Evolutionary conservation across 2,888 invertebrate genomes (phyloP), one percentile per base, ranked within the genome.

Genomic region (Euplagia quadripunctaria): DNA sequence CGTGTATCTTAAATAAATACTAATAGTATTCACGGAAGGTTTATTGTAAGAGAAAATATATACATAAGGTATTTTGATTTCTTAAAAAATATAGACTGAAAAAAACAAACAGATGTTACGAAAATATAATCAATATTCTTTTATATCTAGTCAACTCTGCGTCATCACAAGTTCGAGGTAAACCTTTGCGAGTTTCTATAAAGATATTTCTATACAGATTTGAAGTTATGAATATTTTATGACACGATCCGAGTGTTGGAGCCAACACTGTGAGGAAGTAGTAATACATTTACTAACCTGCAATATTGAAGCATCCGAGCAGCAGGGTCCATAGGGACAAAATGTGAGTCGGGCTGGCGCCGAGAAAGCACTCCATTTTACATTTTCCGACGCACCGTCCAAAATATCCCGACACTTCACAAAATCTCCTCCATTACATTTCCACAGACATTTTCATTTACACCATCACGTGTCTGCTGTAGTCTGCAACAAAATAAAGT

Each of bases 281-380:
- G 43, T 68, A 69, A 75, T 72, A 68, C n/a, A 55, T 70, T 65
- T 73, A 86, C 90, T 87, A 68, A 94, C 94, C 94, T 89, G 93
- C 92, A 72, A 93, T 91, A 81, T 93, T 93, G 84, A 94, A 92
- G 85, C 92, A 92, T 71, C 93, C 93, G 69, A 94, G 92, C 41
- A 94, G 83, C 49, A 94, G 79, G 0, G 92, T 90, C 94, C 94
- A 94, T 63, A 94, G 88, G 80, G 94, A 93, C 70, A 94, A 84
- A 63, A 92, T 84, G 79, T 90, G 87, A 70, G 90, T 89, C 61
- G 91, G 89, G 80, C 90, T 90, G 69, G 87, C 87, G 63, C 91
- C 87, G 49, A 86, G 78, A 74, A 87, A 85, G 83, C 90, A 86
- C 92, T 92, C 93, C 95, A 95, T 95, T 90, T 90, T 92, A 87